phyloP scores from a whole-genome alignment of 1,140 invertebrate genomes.

The Drosophila seguyi region DNA sequence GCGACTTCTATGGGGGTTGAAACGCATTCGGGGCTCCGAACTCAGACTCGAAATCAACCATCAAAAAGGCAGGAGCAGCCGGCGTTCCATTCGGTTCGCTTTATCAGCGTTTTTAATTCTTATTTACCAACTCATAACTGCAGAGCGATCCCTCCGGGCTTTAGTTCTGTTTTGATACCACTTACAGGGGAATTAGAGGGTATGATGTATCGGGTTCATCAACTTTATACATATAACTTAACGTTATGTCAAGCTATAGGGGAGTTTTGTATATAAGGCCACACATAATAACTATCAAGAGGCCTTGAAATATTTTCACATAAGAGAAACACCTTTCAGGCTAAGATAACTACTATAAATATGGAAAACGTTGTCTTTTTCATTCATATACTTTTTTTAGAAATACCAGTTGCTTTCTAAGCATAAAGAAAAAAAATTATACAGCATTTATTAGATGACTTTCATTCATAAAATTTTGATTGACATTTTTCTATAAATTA shows the following conservation, averaged over 20 bases:
- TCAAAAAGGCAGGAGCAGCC: constrained; percentile 61
- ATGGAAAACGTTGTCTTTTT: not conserved
- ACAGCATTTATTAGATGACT: not conserved
- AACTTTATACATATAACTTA: not conserved
- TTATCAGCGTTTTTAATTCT: constrained; percentile 78
- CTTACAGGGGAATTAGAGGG: constrained; percentile 12
- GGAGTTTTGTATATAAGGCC: constrained; percentile 2
- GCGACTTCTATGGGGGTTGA: constrained; percentile 60
- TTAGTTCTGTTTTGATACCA: constrained; percentile 33
- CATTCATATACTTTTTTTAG: not conserved
- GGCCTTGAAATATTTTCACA: not conserved
- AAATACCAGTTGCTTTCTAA: constrained; percentile 5
- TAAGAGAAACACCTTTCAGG: not conserved
- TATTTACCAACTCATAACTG: constrained; percentile 77
- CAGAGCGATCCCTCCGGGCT: constrained; percentile 22
- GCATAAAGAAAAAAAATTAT: not conserved
- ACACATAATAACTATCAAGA: not conserved
- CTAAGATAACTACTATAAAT: not conserved
- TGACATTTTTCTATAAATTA: not conserved
- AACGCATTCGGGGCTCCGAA: constrained; percentile 44
- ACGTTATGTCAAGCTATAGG: not conserved
- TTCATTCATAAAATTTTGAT: constrained; percentile 10
- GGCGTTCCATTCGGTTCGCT: constrained; percentile 54
- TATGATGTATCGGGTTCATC: constrained; percentile 16
- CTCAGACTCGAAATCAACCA: constrained; percentile 14